phyloP scores from a whole-genome alignment of 2,888 invertebrate genomes.

The Rugalucina vietnamica region DNA sequence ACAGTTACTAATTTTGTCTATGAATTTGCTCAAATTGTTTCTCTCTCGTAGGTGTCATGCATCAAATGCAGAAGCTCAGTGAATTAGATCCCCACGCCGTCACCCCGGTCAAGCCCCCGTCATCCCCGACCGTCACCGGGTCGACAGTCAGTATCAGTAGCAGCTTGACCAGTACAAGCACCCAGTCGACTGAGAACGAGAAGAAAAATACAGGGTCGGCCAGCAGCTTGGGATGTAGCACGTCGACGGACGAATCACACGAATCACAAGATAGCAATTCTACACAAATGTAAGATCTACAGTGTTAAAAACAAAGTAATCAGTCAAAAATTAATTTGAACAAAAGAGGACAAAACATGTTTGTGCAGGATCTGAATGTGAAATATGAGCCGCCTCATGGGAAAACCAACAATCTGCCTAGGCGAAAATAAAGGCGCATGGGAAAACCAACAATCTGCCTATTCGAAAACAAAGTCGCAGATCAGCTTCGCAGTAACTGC shows the following conservation, averaged over 20 bases:
- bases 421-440: no score
- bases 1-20: no score
- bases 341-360: no score
- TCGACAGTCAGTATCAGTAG: constrained; percentile 75
- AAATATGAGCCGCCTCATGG: no score
- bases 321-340: no score
- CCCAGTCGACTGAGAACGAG: constrained; percentile 62
- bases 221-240: constrained; percentile 52
- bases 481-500: no score
- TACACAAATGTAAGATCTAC: constrained; percentile 68
- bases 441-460: no score
- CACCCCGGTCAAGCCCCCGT: constrained; percentile 65
- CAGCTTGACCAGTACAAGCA: constrained; percentile 59
- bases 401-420: no score
- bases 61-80: constrained; percentile 90
- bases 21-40: no score
- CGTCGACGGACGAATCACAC: constrained; percentile 45
- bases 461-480: no score
- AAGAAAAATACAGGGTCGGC: constrained; percentile 49
- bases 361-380: no score
- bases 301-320: no score
- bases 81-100: constrained; percentile 87
- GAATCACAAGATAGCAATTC: constrained; percentile 28
- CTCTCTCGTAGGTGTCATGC: constrained; percentile 89
- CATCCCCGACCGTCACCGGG: constrained; percentile 67